Evolutionary conservation across 2,888 invertebrate genomes (phyloP), one percentile per base, ranked within the genome.

Genomic region (Meghimatium bilineatum): DNA sequence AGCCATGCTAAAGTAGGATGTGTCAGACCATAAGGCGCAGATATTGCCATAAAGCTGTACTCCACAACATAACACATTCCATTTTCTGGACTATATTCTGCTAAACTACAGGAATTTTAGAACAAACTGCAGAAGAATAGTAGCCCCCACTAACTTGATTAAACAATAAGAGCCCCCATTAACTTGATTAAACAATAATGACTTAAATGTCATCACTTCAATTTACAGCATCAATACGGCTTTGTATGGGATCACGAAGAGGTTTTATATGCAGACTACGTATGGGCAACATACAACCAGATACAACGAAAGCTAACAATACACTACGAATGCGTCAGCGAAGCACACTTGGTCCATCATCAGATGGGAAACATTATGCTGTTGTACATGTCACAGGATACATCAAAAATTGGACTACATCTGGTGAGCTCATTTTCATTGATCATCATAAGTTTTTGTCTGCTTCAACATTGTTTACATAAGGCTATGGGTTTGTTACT

Each of bases 371-470:
- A 93, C 98, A 98, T 94, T 99, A 97, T 94, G 98, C 99, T 23
- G 99, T 99, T 60, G 98, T 99, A 34, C 99, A 99, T 94, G 99
- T 99, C 94, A 99, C 99, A 52, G 99, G 99, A n/a, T 99, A 99
- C 94, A 98, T 99, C 85, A 99, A 99, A 94, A 99, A 99, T 94
- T 99, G 99, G 98, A 98, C 98, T 36, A 98, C 98, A 60, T 96
- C 97, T 93, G 97, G 97, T 96, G 86, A 81, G 83, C 67, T 60
- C 2, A 38, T 38, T 52, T 32, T 56, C 56, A 52, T 77, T 34
- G 29, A 17, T 78, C n/a, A 63, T 23, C n/a, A 63, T 63, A 23
- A n/a, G 60, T 12, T 63, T n/a, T n/a, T n/a, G n/a, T n/a, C n/a
- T n/a, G n/a, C n/a, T n/a, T n/a, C n/a, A n/a, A n/a, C n/a, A n/a